These are phyloP conservation scores for Probosciger aterrimus DNA, from an alignment of 2,113 vertebrate species.

Conservation along the genomic window DNA sequence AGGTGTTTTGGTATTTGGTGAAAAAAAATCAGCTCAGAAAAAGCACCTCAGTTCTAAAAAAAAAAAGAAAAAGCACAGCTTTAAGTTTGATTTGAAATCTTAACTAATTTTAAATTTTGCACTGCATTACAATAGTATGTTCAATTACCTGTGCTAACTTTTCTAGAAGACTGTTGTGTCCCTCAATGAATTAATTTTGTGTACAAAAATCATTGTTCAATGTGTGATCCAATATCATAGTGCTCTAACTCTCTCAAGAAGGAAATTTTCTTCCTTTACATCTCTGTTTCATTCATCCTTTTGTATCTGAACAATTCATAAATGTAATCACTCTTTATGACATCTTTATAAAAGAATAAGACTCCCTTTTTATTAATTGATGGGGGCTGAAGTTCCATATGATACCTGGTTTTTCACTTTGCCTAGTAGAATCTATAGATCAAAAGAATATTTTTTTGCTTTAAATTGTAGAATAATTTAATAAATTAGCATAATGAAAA, in stretches of 20 bases:
- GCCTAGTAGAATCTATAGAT: background rate
- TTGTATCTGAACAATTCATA: background rate
- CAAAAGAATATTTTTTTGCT: background rate
- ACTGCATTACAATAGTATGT: background rate
- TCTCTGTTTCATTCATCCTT: background rate
- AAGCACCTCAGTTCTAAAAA: fast-evolving
- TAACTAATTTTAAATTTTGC: background rate
- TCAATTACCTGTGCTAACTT: background rate
- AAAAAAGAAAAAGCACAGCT: background rate
- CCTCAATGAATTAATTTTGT: background rate
- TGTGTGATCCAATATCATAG: background rate
- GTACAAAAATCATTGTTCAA: background rate
- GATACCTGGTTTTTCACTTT: background rate
- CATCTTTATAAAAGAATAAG: background rate
- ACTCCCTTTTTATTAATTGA: background rate
- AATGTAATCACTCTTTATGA: background rate
- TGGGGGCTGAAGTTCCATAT: background rate
- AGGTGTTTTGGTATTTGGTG: background rate
- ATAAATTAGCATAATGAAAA: background rate
- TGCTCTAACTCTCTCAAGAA: background rate
- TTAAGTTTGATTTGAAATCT: background rate
- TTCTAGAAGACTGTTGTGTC: background rate
- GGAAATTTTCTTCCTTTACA: background rate
- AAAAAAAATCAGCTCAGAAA: background rate
- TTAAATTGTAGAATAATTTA: background rate